Evolutionary conservation across 1,140 invertebrate species (phyloP).

Genomic region (Drosophila ironensis): DNA sequence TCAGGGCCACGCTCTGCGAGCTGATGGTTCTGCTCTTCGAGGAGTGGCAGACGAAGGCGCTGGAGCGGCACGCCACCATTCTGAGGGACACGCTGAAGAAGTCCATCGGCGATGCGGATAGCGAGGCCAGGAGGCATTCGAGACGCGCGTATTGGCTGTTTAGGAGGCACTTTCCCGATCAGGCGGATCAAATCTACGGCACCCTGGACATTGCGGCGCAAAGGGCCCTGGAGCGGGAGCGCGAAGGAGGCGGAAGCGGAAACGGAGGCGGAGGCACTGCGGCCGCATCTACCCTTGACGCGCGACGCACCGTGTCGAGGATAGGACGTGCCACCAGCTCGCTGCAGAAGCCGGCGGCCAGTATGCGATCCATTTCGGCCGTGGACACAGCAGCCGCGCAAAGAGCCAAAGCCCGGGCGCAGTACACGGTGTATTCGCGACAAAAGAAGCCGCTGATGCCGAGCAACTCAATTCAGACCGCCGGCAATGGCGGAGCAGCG

Average conservation of each 20-base stretch:
- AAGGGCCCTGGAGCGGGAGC: constrained; percentile 89
- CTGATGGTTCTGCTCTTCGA: constrained; percentile 92
- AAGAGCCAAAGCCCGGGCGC: constrained; percentile 90
- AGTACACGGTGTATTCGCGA: constrained; percentile 89
- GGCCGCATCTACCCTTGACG: constrained; percentile 24
- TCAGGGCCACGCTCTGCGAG: constrained; percentile 90
- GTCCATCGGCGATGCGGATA: constrained; percentile 95
- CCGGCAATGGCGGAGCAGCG: constrained; percentile 83
- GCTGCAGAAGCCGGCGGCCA: constrained; percentile 77
- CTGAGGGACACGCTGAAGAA: constrained; percentile 94
- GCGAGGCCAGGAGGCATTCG: constrained; percentile 90
- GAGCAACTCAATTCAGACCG: constrained; percentile 81
- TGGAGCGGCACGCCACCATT: constrained; percentile 91
- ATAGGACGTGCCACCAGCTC: constrained; percentile 60
- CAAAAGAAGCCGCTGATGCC: constrained; percentile 84
- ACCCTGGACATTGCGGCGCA: constrained; percentile 93
- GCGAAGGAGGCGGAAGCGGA: constrained; percentile 46
- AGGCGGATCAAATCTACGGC: constrained; percentile 92
- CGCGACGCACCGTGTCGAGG: constrained; percentile 54
- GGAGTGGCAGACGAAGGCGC: constrained; percentile 90
- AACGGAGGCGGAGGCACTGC: constrained; percentile 12
- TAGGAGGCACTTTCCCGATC: constrained; percentile 93
- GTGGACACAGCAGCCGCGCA: constrained; percentile 95
- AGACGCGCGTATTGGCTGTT: constrained; percentile 95
- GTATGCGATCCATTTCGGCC: constrained; percentile 93